Evolutionary conservation across 2,888 invertebrate species (phyloP).

Genomic region (Rhagonycha fulva): DNA sequence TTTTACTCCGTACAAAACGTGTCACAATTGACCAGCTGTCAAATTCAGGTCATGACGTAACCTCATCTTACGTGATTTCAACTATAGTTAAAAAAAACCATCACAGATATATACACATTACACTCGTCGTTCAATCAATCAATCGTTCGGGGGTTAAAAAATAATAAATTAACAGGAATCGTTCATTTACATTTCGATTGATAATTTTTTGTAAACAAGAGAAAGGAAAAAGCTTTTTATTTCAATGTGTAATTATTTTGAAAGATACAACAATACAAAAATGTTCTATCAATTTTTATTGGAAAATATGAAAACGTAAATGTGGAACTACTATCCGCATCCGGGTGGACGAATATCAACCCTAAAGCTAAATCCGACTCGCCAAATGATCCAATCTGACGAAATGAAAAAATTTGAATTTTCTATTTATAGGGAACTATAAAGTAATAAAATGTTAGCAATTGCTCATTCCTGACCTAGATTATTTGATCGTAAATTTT

Average conservation of each 20-base stretch:
- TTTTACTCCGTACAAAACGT: too few species aligned
- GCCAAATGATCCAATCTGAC: not conserved
- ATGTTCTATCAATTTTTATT: not conserved
- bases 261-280: not conserved
- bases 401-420: not conserved
- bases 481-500: not conserved
- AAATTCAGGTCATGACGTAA: not conserved
- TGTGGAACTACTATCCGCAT: not conserved
- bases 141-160: not conserved
- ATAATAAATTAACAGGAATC: not conserved
- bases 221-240: not conserved
- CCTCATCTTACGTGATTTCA: not conserved
- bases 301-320: not conserved
- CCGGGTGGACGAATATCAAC: not conserved
- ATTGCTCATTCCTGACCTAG: not conserved
- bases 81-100: not conserved
- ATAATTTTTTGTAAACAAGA: not conserved
- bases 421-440: not conserved
- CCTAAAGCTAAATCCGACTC: not conserved
- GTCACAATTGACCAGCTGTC: too few species aligned
- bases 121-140: too few species aligned
- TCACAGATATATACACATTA: too few species aligned
- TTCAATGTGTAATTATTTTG: not conserved
- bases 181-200: not conserved
- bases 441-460: not conserved